Base-by-base conservation (phyloP, 2,888 invertebrate species). In the Acrobasis consociella region DNA sequence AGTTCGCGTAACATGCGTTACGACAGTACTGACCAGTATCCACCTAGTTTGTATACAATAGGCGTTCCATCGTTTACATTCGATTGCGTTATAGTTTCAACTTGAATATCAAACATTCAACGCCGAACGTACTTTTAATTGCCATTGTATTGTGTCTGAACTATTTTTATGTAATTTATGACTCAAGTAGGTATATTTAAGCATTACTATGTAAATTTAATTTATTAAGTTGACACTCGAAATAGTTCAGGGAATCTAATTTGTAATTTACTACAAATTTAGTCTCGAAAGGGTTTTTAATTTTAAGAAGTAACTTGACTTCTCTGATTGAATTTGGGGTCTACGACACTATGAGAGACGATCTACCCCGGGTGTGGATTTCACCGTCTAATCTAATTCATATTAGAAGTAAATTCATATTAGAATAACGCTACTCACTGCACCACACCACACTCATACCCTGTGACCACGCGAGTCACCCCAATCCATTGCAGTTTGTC, bases 31-130 rank as follows among this genome's bases (percentile, higher is more conserved):
- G 39, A 22, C 42, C 50, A 38, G 15, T 13, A 8, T 38, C 9
- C 22, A 55, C 31, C 62, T 62, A 53, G 38, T 55, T 55, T 55
- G 62, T 55, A 62, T 62, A 62, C 62, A 62, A 62, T 46, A 49
- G 46, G 38, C 49, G 62, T 55, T 55, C 31, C 22, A 16, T 53
- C 31, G 53, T 53, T 61, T 61, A 42, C 53, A 31, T 62, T 49
- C 42, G 46, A 62, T 62, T 62, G 62, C 62, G 37, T 49, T 62
- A 49, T 62, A 55, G 38, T 38, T 53, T 62, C 53, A 46, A 53
- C 37, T 46, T 62, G 62, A 55, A 62, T 62, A 56, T 49, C 49
- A 62, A 62, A 55, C 42, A 52, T 39, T 60, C 22, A 42, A 60
- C 56, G 51, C 39, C 37, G 17, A 17, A 58, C n/a, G 10, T 51